phyloP scores from a whole-genome alignment of 2,113 vertebrate genomes.

The Platycercus adscitus region DNA sequence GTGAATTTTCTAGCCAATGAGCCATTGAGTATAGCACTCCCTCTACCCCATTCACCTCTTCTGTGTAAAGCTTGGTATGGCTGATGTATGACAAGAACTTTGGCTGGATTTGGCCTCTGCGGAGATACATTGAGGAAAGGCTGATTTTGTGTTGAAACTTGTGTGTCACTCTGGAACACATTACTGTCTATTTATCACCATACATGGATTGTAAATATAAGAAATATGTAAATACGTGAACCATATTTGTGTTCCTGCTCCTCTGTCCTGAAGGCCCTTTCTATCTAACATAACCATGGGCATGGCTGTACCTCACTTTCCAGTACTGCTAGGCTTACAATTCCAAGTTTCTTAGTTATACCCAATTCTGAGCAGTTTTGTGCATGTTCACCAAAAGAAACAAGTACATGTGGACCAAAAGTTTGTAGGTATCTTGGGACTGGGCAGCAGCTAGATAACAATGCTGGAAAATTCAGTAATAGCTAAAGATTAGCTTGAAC shows the following conservation, averaged over 20 bases:
- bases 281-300: not conserved
- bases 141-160: not conserved
- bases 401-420: not conserved
- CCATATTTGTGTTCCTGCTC: not conserved
- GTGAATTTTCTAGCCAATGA: conserved; percentile 48
- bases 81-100: not conserved
- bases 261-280: not conserved
- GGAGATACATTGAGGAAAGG: not conserved
- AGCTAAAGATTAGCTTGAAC: not conserved
- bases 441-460: not conserved
- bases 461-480: not conserved
- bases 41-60: not conserved
- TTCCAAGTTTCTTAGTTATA: not conserved
- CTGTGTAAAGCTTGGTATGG: not conserved
- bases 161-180: not conserved
- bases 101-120: not conserved
- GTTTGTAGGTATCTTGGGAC: not conserved
- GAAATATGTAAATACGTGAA: not conserved
- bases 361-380: not conserved
- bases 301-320: not conserved
- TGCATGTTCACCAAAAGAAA: not conserved
- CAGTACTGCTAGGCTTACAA: not conserved
- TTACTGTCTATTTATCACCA: not conserved
- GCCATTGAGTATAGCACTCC: not conserved
- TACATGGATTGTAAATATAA: not conserved